These are phyloP conservation scores for Tipula confusa DNA, from an alignment of 2,888 invertebrate genomes.

Conservation along the genomic window DNA sequence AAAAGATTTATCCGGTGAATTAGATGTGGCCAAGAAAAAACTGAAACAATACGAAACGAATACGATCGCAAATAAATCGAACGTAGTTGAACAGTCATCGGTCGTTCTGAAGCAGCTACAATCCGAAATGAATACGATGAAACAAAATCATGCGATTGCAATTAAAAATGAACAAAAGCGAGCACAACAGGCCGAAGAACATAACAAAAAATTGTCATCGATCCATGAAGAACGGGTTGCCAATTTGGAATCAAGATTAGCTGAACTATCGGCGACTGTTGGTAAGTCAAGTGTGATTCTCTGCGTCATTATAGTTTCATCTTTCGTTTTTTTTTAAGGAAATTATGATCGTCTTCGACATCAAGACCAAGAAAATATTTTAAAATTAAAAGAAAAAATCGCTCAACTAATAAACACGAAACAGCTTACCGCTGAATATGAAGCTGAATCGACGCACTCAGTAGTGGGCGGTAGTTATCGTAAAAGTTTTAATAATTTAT, in stretches of 20 bases:
- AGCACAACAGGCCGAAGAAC: slow-evolving; percentile 66
- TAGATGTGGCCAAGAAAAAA: slow-evolving; percentile 60
- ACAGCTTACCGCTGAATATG: slow-evolving; percentile 43
- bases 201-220: slow-evolving; percentile 61
- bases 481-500: slow-evolving; percentile 34
- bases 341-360: slow-evolving; percentile 68
- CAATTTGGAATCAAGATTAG: slow-evolving; percentile 67
- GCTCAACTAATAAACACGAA: slow-evolving; percentile 39
- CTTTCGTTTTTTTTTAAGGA: slow-evolving; percentile 48
- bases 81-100: slow-evolving; percentile 44
- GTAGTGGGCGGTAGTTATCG: neutral
- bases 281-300: neutral
- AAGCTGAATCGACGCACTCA: slow-evolving; percentile 41
- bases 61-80: slow-evolving; percentile 33
- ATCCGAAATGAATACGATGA: slow-evolving; percentile 66
- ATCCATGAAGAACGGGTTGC: slow-evolving; percentile 74
- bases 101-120: slow-evolving; percentile 60
- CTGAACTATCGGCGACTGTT: slow-evolving; percentile 73
- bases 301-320: too few relatives aligned
- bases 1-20: slow-evolving; percentile 57
- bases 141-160: slow-evolving; percentile 67
- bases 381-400: slow-evolving; percentile 53
- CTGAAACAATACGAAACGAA: slow-evolving; percentile 60
- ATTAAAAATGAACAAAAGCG: slow-evolving; percentile 70
- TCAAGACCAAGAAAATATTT: slow-evolving; percentile 68